Percentiles rank a stretch among this genome's conserved stretches.
Conservation (phyloP, 35 echinoderm and acorn worm genomes). For the Hemicentrotus pulcherrimus region DNA sequence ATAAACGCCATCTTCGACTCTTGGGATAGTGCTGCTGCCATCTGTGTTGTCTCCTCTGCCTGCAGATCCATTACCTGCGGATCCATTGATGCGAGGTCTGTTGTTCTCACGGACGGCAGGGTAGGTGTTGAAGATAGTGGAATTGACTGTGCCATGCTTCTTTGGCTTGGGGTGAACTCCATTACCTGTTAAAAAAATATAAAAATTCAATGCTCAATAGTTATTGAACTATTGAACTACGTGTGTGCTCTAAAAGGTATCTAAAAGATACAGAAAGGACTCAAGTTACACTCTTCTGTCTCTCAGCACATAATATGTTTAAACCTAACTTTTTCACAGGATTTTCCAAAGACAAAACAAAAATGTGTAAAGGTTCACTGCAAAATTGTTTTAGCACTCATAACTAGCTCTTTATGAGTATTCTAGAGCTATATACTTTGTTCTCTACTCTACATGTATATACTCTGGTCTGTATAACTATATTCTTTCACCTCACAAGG, state of each 20-base stretch:
- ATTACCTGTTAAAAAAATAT: not conserved
- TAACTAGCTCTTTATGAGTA: too few relatives aligned
- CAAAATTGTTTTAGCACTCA: too few relatives aligned
- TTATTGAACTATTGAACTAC: not conserved
- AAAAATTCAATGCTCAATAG: not conserved
- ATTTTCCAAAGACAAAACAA: not conserved
- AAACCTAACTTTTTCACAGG: not conserved
- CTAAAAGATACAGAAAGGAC: not conserved
- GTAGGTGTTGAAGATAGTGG: conserved; percentile 69
- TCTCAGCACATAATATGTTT: too few relatives aligned
- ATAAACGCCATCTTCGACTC: conserved; percentile 34
- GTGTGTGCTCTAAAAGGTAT: not conserved
- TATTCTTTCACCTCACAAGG: too few relatives aligned
- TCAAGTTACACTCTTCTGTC: too few relatives aligned
- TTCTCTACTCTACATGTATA: too few relatives aligned
- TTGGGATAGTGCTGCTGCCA: not conserved
- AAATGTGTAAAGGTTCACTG: too few relatives aligned
- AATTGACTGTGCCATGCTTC: conserved; percentile 67
- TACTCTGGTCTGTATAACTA: too few relatives aligned
- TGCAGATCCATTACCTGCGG: conserved; percentile 22
- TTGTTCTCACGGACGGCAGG: conserved; percentile 36
- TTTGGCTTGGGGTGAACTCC: conserved; percentile 48
- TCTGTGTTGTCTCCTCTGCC: conserved; percentile 34
- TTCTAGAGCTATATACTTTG: too few relatives aligned
- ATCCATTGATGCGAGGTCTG: conserved; percentile 52